These are phyloP conservation scores for Eupsilia transversa DNA, from an alignment of 2,888 invertebrate genomes.

Conservation along the genomic window DNA sequence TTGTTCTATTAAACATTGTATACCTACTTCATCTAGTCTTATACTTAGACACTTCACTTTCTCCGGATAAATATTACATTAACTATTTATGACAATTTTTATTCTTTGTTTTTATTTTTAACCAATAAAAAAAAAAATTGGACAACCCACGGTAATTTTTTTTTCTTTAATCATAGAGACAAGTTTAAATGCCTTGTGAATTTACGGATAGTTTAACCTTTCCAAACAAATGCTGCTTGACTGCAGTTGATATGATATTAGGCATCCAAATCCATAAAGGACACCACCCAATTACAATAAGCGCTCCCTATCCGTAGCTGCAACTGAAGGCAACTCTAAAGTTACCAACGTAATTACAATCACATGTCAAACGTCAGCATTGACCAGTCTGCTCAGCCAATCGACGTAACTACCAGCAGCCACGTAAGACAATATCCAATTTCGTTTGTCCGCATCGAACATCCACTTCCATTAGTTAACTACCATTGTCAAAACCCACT, in stretches of 20 bases:
- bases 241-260: not conserved
- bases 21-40: too few species aligned
- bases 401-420: slow-evolving; percentile 71
- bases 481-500: slow-evolving; percentile 88
- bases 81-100: too few species aligned
- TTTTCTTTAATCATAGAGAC: too few species aligned
- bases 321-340: slow-evolving; percentile 45
- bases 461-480: slow-evolving; percentile 87
- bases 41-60: too few species aligned
- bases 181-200: not conserved
- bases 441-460: slow-evolving; percentile 74
- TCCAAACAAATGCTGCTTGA: not conserved
- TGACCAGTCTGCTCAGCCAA: slow-evolving; percentile 70
- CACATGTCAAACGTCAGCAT: slow-evolving; percentile 67
- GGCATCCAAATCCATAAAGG: slow-evolving; percentile 4
- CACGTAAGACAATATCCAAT: slow-evolving; percentile 83
- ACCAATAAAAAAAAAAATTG: too few species aligned
- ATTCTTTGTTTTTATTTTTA: too few species aligned
- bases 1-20: too few species aligned
- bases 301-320: not conserved
- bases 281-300: slow-evolving; percentile 15
- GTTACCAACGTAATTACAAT: slow-evolving; percentile 63
- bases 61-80: too few species aligned
- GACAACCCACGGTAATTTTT: too few species aligned
- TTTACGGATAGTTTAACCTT: not conserved